Evolutionary conservation across 2,113 vertebrate genomes (phyloP), one percentile per base, ranked within the genome.

Genomic region (Grantiella picta): DNA sequence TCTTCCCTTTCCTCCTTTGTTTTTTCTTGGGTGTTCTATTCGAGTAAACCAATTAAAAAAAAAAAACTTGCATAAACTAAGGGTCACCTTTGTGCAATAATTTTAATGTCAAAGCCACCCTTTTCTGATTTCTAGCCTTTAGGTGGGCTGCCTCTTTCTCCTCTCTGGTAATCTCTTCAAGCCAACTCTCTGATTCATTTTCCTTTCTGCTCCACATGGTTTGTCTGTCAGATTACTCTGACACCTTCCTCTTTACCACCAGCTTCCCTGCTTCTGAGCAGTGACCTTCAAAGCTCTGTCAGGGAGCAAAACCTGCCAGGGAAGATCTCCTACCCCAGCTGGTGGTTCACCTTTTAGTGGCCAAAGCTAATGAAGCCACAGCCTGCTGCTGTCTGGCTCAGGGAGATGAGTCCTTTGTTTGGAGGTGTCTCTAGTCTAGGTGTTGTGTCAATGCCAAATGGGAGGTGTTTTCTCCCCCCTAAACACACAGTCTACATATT

Each of bases 401-500:
- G 7, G 21, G 13, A 29, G 5, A 3, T 14, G 17, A 40, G 22
- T 27, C 10, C 36, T 73, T 57, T 35, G 33, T 33, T 20, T 52
- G 23, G 33, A 69, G 16, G 18, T 61, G 7, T 8, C 27, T 70
- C 54, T 49, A 4, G 40, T 19, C 33, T 12, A 27, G 9, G 17
- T 54, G 35, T 12, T 3, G 1, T 50, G 12, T 6, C 38, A 35
- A 17, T 78, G 36, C 5, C 16, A 14, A 29, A 11, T 11, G 11
- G n/a, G 38, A 75, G 52, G 24, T 52, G 17, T 38, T 77, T 84
- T 3, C 8, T 44, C 2, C 12, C 23, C 9, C 7, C 17, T 66
- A 14, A 81, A 65, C 27, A 59, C 33, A 23, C 2, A 31, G 9
- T 8, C 5, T 31, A 4, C 0, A 0, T 56, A 35, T 73, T 59